A percentile compares a stretch with the other conserved stretches of the same genome.
These are phyloP conservation scores for Torymus tubicola DNA, from an alignment of 2,888 invertebrate species.

Conservation along the genomic window DNA sequence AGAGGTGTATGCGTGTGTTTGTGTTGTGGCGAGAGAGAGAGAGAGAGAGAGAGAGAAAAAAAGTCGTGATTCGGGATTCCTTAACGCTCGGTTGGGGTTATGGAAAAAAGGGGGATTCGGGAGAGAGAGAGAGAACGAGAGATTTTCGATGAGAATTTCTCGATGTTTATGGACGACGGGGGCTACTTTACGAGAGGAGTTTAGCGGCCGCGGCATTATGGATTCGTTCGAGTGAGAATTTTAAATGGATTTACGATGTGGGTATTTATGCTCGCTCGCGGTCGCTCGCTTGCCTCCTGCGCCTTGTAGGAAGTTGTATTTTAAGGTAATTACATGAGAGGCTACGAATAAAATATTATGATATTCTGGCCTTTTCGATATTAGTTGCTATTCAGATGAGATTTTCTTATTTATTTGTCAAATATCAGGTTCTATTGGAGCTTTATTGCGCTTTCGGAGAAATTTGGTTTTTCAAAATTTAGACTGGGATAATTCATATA, in stretches of 20 bases:
- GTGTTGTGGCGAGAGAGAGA: too few species aligned
- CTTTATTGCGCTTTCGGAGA: too few species aligned
- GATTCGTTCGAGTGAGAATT: slow-evolving; percentile 11
- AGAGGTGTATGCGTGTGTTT: too few species aligned
- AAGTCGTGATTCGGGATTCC: slow-evolving; percentile 41
- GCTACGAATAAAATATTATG: slow-evolving; percentile 1
- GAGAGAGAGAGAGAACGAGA: not conserved
- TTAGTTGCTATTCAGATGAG: too few species aligned
- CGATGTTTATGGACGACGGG: slow-evolving; percentile 20
- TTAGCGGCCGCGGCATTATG: slow-evolving; percentile 15
- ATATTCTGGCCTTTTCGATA: too few species aligned
- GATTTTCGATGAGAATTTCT: slow-evolving; percentile 11
- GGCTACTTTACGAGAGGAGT: slow-evolving; percentile 14
- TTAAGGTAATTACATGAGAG: slow-evolving; percentile 4
- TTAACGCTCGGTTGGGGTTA: slow-evolving; percentile 31
- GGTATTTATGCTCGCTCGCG: too few species aligned
- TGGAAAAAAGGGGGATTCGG: not conserved
- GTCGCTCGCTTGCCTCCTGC: too few species aligned
- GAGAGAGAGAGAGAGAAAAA: slow-evolving; percentile 42
- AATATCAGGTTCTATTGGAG: too few species aligned
- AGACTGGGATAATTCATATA: too few species aligned
- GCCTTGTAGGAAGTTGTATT: not conserved
- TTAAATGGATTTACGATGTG: slow-evolving; percentile 23
- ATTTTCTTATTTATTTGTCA: too few species aligned
- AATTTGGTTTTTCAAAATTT: slow-evolving; percentile 8